Percentiles rank a stretch among this genome's conserved stretches.
Conservation (phyloP, 1,140 invertebrate species). For the Melitaea cinxia region DNA sequence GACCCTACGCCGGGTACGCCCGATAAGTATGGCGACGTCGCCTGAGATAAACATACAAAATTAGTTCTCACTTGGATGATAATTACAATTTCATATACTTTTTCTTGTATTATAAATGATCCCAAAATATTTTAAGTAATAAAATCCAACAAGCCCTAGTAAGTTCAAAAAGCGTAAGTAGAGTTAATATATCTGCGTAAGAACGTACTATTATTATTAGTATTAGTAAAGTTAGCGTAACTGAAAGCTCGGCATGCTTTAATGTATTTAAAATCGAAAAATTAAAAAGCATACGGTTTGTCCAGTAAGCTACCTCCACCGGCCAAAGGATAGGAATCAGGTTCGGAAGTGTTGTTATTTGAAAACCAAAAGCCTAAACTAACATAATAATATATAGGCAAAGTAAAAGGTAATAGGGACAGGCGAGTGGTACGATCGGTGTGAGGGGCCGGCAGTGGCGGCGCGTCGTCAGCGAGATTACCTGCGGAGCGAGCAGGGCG, state of each 20-base stretch:
- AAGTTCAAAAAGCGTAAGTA: conserved; percentile 1
- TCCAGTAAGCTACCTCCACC: conserved; percentile 41
- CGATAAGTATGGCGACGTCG: conserved; percentile 93
- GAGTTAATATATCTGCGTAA: not conserved
- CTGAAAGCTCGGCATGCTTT: conserved; percentile 68
- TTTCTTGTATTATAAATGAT: conserved; percentile 14
- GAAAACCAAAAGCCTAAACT: conserved; percentile 15
- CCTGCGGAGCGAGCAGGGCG: conserved; percentile 78
- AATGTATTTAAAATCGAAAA: conserved; percentile 50
- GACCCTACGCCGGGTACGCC: conserved; percentile 91
- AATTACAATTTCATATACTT: not conserved
- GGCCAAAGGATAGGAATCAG: conserved; percentile 30
- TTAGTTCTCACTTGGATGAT: not conserved
- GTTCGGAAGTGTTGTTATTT: conserved; percentile 11
- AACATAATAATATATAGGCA: conserved; percentile 14
- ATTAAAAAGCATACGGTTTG: conserved; percentile 65
- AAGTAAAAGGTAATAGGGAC: conserved; percentile 22
- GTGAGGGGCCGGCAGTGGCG: conserved; percentile 33
- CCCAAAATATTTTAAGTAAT: not conserved
- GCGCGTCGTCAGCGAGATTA: conserved; percentile 54
- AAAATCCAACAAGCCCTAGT: not conserved
- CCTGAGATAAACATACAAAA: conserved; percentile 82
- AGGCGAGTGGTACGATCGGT: conserved; percentile 33
- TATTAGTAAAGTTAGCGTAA: conserved; percentile 54
- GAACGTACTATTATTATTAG: conserved; percentile 18